Evolutionary conservation across 2,113 vertebrate genomes (phyloP), one percentile per base, ranked within the genome.

Genomic region (Pionites leucogaster): DNA sequence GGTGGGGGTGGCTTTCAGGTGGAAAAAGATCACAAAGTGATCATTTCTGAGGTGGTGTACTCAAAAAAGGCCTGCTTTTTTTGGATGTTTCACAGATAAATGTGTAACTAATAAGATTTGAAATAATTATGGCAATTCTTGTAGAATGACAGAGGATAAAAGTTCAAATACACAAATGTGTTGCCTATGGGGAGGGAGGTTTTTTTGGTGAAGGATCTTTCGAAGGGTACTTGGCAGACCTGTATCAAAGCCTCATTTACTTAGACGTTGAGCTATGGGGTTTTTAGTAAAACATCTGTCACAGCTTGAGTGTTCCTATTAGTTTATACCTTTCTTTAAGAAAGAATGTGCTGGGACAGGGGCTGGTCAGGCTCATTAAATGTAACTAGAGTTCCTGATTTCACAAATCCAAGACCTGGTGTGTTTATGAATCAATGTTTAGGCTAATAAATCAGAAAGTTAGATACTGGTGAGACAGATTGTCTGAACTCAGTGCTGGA

Each of bases 391-490:
- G 53, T 67, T 87, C 37, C 72, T 44, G 20, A 60, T 59, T 72
- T 88, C 55, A 52, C 41, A 76, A n/a, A 29, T 87, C 17, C 19
- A 25, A 75, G 35, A 49, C 11, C 37, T 31, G 13, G 0, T 81
- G 24, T 68, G 65, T 65, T 85, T 57, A 44, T 81, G 57, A 91
- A 77, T 71, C 46, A 77, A 2, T 44, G 33, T 74, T 92, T 74
- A 72, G 80, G 41, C 33, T 44, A 72, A 52, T 86, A 83, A 78
- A 75, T 81, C 49, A 86, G 71, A 75, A 86, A 57, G 71, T n/a
- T 62, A 27, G 59, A 13, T 74, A 16, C 8, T 46, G 16, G 3
- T 52, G 60, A 39, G 60, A 64, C 28, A n/a, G 29, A 65, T 65
- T 37, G 42, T 47, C 46, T 39, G 63, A 81, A 46, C 41, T 27